Evolutionary conservation across 1,140 invertebrate genomes (phyloP), one percentile per base, ranked within the genome.

Genomic region (Achroia grisella): DNA sequence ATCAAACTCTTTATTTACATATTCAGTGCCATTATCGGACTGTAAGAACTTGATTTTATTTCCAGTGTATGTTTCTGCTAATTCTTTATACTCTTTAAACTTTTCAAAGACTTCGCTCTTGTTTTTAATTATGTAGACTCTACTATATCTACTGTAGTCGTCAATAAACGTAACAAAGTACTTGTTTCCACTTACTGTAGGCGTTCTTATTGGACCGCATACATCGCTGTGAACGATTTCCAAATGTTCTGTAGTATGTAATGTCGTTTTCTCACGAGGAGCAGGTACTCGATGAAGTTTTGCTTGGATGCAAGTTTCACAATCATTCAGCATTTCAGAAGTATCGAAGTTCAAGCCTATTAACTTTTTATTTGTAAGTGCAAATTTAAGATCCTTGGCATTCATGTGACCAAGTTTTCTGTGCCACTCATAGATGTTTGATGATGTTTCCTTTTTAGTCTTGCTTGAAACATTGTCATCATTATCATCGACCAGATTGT

Each of bases 31-130:
- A 28, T 50, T 50, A 10, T 50, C 41, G 8, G 48, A 13, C 17
- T 44, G 41, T 9, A 50, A 23, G 31, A 39, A 9, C 17, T 44
- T 44, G 9, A 44, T 40, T n/a, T n/a, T n/a, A n/a, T n/a, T n/a
- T n/a, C 8, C 29, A 30, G 2, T 44, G 10, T 44, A 39, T 44
- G n/a, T 33, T 71, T 6, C 69, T 32, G 43, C 59, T 54, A 29
- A 81, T 71, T 40, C 53, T 51, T n/a, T n/a, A n/a, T n/a, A n/a
- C n/a, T n/a, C n/a, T n/a, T n/a, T n/a, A n/a, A n/a, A n/a, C n/a
- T n/a, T 8, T 63, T 37, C 1, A 72, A 46, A n/a, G 4, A 80
- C 76, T 36, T 78, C 55, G 37, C 10, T 46, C 62, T 86, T 87
- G 4, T 62, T 53, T 44, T 70, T 70, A 5, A 87, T 39, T 32